These are phyloP conservation scores for Dryadula phaetusa DNA, from an alignment of 2,888 invertebrate genomes.

Conservation along the genomic window DNA sequence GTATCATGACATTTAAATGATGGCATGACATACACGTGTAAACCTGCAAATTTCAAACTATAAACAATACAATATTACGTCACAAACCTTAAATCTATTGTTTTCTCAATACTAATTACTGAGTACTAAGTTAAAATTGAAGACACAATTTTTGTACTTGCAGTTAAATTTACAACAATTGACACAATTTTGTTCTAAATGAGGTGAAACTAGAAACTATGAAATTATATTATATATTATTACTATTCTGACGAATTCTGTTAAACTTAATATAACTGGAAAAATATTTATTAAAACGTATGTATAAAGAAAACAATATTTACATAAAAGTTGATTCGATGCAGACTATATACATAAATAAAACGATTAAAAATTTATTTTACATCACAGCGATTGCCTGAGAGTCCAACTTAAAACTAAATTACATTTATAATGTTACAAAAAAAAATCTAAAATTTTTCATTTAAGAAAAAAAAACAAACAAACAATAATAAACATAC, in stretches of 20 bases:
- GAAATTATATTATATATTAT: background rate
- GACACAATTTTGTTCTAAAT: background rate
- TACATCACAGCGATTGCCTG: constrained; percentile 82
- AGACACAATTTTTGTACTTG: constrained; percentile 70
- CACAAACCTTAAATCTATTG: constrained; percentile 27
- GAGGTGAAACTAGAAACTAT: background rate
- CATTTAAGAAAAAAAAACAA: constrained; percentile 49
- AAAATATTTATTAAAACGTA: constrained; percentile 10
- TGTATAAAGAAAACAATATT: constrained; percentile 9
- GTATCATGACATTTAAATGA: too few species aligned
- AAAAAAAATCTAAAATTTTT: constrained; percentile 40
- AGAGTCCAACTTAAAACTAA: constrained; percentile 75
- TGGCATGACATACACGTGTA: too few species aligned
- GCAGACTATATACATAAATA: constrained; percentile 54
- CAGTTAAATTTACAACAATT: constrained; percentile 42
- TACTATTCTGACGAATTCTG: constrained; percentile 6
- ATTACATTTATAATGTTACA: constrained; percentile 43
- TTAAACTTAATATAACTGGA: constrained; percentile 6
- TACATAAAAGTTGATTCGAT: constrained; percentile 38
- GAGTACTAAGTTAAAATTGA: constrained; percentile 43
- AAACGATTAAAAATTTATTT: constrained; percentile 58
- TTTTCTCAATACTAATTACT: constrained; percentile 38
- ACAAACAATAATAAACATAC: constrained; percentile 48
- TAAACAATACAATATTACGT: background rate
- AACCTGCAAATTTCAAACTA: background rate